A percentile compares a stretch with the other conserved stretches of the same genome.
phyloP scores from a whole-genome alignment of 2,888 invertebrate species.

The Drosophila pegasa region DNA sequence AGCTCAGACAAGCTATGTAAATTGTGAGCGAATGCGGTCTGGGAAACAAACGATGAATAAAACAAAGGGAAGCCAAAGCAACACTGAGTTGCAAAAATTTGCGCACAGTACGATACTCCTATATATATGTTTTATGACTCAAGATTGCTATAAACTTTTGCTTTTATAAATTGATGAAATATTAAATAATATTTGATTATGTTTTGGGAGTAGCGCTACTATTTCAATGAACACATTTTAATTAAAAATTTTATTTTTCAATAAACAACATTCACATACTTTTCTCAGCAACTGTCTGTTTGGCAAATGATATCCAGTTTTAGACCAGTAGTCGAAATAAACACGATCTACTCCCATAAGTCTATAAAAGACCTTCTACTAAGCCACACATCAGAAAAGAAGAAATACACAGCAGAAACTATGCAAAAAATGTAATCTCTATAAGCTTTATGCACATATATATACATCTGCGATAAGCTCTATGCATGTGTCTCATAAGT shows the following conservation, averaged over 20 bases:
- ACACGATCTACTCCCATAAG: constrained; percentile 35
- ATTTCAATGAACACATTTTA: too few species aligned
- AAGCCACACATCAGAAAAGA: not conserved
- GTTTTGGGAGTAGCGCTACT: too few species aligned
- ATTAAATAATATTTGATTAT: not conserved
- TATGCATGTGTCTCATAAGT: constrained; percentile 26
- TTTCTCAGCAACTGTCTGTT: constrained; percentile 27
- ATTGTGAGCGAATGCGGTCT: constrained; percentile 35
- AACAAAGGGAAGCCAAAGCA: constrained; percentile 2
- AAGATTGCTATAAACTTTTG: not conserved
- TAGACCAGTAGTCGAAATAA: constrained; percentile 35
- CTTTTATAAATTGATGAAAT: not conserved
- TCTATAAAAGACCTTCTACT: constrained; percentile 32
- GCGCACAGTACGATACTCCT: too few species aligned
- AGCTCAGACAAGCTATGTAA: constrained; percentile 68
- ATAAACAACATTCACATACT: not conserved
- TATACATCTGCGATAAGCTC: constrained; percentile 11
- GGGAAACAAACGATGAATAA: constrained; percentile 15
- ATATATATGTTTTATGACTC: not conserved
- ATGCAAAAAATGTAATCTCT: constrained; percentile 44
- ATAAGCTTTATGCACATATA: constrained; percentile 26
- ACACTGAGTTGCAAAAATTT: constrained; percentile 28
- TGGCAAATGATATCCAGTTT: constrained; percentile 9
- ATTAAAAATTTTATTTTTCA: too few species aligned
- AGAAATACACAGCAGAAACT: constrained; percentile 11